phyloP scores from a whole-genome alignment of 35 echinoderm and acorn worm species.

The Lytechinus pictus region DNA sequence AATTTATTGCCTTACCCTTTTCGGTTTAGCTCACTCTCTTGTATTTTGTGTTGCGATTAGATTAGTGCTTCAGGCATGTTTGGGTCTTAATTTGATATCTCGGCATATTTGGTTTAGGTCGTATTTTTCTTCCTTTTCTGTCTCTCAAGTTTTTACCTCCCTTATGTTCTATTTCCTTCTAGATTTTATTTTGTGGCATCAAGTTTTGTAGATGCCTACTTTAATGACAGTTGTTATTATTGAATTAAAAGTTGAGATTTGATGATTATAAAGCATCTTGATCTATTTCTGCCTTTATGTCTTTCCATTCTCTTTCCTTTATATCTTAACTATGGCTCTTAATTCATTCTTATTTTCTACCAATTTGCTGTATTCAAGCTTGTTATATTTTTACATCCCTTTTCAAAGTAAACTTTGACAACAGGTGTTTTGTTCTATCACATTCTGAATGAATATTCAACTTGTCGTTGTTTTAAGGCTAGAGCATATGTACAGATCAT shows the following conservation, averaged over 20 bases:
- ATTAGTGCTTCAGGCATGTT: not conserved
- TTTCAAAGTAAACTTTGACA: too few species aligned
- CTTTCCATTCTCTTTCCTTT: not conserved
- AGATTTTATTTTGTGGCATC: not conserved
- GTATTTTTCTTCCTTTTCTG: slow-evolving; percentile 4
- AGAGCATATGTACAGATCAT: too few species aligned
- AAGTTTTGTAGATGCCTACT: not conserved
- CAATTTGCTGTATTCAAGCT: too few species aligned
- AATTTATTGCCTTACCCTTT: slow-evolving; percentile 5
- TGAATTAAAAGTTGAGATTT: not conserved
- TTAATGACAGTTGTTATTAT: not conserved
- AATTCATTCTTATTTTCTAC: too few species aligned
- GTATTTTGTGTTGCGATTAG: slow-evolving; percentile 4
- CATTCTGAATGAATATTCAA: too few species aligned
- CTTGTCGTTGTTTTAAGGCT: too few species aligned
- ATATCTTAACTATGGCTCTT: not conserved
- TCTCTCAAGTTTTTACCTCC: not conserved
- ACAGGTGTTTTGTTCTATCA: too few species aligned
- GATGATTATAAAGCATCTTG: not conserved
- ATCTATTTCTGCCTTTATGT: not conserved
- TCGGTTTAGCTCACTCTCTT: not conserved
- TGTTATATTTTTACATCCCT: too few species aligned
- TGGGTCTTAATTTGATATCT: not conserved
- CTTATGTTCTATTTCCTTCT: not conserved
- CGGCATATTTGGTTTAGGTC: not conserved